Percentiles rank a stretch among this genome's conserved stretches.
These are phyloP conservation scores for Cuculus canorus DNA, from an alignment of 2,797 vertebrate genomes.

Conservation along the genomic window DNA sequence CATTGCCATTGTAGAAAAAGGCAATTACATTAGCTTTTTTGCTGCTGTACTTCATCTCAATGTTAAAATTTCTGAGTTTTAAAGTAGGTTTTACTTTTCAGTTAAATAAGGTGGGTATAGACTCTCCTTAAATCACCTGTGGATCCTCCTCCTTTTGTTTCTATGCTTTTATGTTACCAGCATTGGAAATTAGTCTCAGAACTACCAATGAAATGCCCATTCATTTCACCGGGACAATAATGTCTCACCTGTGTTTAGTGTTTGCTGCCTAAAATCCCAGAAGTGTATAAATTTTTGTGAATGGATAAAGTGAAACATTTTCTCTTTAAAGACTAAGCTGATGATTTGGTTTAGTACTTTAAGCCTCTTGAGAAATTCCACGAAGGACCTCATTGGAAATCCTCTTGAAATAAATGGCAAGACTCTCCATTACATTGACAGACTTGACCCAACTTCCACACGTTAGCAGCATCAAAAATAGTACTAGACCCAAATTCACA, in stretches of 20 bases:
- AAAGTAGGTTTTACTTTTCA: background rate
- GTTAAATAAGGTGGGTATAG: background rate
- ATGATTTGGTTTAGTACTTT: background rate
- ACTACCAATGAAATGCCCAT: background rate
- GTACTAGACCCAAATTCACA: background rate
- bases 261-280: background rate
- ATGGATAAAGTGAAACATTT: background rate
- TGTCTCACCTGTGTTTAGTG: background rate
- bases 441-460: background rate
- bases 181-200: background rate
- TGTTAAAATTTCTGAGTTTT: background rate
- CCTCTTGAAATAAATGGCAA: background rate
- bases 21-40: conserved; percentile 30
- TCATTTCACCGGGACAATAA: background rate
- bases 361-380: background rate
- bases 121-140: background rate
- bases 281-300: background rate
- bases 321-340: background rate
- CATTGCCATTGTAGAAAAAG: conserved; percentile 23
- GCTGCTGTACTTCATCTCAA: background rate
- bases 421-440: background rate
- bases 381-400: background rate
- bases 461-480: background rate
- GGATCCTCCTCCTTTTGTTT: background rate
- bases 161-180: background rate